Base-by-base conservation (phyloP, 35 echinoderm and acorn worm species). In the Lytechinus pictus region DNA sequence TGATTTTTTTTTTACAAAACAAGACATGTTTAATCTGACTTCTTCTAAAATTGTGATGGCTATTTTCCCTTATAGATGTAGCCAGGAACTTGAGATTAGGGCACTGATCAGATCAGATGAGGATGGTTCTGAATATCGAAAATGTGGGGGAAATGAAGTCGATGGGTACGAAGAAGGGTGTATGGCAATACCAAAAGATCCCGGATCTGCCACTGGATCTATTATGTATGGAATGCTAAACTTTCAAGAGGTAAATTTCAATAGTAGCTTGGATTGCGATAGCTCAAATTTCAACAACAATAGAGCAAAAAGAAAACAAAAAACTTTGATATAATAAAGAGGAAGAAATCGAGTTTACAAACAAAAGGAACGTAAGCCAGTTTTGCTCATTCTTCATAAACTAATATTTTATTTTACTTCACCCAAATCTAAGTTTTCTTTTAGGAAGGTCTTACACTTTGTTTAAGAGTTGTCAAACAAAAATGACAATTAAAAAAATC, bases 111-210 rank as follows among this genome's bases (percentile, higher is more conserved):
- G 51, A 89, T 11, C 3, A 11, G 6, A 6, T 11, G 1, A 27
- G 4, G 24, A 33, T 8, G 28, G 27, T 10, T 89, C 27, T 29
- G 4, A 27, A 4, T 96, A 96, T 27, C 92, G 95, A 28, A 10
- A 53, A 54, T 96, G 95, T 58, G 87, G 54, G 10, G 95, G 95
- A 12, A 94, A 88, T 3, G 44, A n/a, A 7, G 27, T 27, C 14
- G 54, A 61, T 44, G 95, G 95, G 5, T 96, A 94, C 33, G 95
- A 96, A 57, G 95, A 96, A 53, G 95, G 92, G 5, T 96, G 95
- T 28, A 28, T 95, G 19, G 86, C 86, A 16, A 61, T 95, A 55
- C 3, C 86, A 27, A 52, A 28, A 9, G 86, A 55, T 13, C 72
- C 55, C 5, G 86, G 55, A 87, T 24, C 13, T 8, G 33, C 87